Percentiles rank a stretch among this genome's conserved stretches.
Evolutionary conservation across 2,797 vertebrate genomes (phyloP).

Genomic region (Eremophila alpestris): DNA sequence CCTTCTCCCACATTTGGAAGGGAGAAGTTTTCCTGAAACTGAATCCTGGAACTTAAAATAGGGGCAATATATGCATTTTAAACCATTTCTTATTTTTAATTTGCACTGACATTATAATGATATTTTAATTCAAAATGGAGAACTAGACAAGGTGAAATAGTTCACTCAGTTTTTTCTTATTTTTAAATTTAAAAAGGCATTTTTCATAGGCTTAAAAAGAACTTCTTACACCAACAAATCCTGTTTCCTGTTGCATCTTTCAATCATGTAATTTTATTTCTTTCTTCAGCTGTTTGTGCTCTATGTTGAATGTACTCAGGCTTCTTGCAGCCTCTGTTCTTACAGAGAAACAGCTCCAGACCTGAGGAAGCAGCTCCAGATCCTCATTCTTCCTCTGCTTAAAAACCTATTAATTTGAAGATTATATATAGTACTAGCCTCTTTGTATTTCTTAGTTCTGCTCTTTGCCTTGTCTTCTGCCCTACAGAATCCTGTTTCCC

Average conservation of each 20-base stretch:
- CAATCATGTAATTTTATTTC: neutral
- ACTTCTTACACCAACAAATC: neutral
- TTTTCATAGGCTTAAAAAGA: neutral
- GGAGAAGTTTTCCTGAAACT: neutral
- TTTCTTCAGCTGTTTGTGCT: neutral
- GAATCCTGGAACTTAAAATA: neutral
- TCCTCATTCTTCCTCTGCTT: neutral
- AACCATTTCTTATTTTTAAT: neutral
- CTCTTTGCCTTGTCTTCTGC: neutral
- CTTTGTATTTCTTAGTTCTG: neutral
- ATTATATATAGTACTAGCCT: neutral
- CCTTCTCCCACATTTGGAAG: rapidly evolving
- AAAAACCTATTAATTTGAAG: neutral
- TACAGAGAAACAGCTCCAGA: neutral
- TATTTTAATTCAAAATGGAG: neutral
- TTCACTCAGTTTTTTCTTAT: neutral
- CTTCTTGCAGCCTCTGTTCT: neutral
- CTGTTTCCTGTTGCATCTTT: neutral
- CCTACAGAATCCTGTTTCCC: neutral
- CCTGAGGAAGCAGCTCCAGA: neutral
- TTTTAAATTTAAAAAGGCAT: neutral
- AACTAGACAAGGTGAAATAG: neutral
- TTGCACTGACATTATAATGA: neutral
- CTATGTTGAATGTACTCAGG: neutral
- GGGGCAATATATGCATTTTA: neutral